Evolutionary conservation across 2,113 vertebrate species (phyloP).

Genomic region (Nettapus auritus): DNA sequence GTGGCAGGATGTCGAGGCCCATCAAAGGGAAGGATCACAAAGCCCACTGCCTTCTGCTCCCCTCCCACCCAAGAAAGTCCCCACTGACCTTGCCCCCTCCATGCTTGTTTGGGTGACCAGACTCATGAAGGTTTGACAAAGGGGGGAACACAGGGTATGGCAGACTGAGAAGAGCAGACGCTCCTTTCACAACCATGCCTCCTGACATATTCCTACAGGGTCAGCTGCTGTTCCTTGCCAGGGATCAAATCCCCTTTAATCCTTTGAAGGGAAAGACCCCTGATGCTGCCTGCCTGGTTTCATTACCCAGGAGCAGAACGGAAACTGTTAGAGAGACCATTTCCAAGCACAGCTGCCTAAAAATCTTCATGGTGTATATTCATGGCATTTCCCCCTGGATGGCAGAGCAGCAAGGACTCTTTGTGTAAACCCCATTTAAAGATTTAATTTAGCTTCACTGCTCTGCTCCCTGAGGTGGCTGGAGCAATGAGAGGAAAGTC

Average conservation of each 20-base stretch:
- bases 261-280: not conserved
- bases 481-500: not conserved
- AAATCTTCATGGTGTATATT: not conserved
- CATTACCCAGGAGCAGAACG: not conserved
- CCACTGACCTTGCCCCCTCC: not conserved
- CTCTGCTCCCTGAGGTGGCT: not conserved
- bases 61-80: not conserved
- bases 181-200: not conserved
- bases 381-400: fast-evolving
- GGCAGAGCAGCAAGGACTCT: not conserved
- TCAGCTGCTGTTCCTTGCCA: not conserved
- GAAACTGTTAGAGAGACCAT: not conserved
- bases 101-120: not conserved
- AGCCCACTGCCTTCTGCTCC: not conserved
- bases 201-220: not conserved
- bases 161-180: not conserved
- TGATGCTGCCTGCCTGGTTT: not conserved
- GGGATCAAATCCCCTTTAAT: not conserved
- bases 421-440: not conserved
- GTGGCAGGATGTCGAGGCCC: not conserved
- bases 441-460: not conserved
- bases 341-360: not conserved
- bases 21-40: not conserved
- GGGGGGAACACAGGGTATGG: not conserved
- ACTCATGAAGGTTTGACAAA: not conserved